phyloP scores from a whole-genome alignment of 2,888 invertebrate genomes.

The Microctonus brassicae region DNA sequence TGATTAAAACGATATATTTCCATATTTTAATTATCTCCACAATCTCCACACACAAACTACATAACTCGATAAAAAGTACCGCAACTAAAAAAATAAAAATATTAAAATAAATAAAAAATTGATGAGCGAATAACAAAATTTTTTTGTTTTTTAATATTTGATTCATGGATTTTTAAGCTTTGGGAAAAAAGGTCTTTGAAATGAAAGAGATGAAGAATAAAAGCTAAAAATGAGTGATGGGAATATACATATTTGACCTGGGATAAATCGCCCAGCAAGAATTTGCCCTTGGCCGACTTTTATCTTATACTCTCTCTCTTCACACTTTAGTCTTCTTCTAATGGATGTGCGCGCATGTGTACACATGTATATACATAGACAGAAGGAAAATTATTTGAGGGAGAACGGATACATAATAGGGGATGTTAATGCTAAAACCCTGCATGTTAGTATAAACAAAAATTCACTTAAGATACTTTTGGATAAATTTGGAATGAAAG shows the following conservation, averaged over 20 bases:
- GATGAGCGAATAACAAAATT: background rate
- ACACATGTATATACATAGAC: background rate
- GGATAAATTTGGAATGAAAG: background rate
- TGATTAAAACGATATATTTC: too few relatives aligned
- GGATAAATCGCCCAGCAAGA: background rate
- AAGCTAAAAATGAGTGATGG: background rate
- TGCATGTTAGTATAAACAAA: background rate
- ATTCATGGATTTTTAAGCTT: background rate
- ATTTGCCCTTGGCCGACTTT: slow-evolving; percentile 21
- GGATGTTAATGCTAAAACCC: background rate
- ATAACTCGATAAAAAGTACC: too few relatives aligned
- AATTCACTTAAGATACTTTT: background rate
- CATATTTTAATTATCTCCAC: too few relatives aligned
- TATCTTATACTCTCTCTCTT: background rate
- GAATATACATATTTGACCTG: background rate
- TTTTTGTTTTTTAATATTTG: background rate
- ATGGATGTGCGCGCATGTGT: background rate
- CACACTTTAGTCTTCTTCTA: background rate
- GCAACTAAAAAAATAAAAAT: background rate
- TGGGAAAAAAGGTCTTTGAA: too few relatives aligned
- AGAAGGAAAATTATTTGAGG: background rate
- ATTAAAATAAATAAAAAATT: background rate
- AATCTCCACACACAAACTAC: too few relatives aligned
- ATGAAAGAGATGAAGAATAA: background rate
- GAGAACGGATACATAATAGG: background rate